Evolutionary conservation across 2,113 vertebrate genomes (phyloP), one percentile per base, ranked within the genome.

Genomic region (Nestor notabilis): DNA sequence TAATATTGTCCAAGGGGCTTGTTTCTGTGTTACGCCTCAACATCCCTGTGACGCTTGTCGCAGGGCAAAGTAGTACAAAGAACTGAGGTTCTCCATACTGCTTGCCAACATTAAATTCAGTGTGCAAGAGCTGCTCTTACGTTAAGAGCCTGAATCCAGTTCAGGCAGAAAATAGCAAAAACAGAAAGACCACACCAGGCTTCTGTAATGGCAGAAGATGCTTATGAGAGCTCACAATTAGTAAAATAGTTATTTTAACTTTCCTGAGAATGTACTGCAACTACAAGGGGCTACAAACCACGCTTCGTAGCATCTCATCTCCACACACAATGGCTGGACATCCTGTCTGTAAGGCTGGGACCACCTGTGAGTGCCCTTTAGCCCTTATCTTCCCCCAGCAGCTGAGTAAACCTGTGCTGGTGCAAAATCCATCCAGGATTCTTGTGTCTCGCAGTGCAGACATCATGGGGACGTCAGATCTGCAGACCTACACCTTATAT

Each of bases 321-420:
- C 50, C 56, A 61, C 2, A 12, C 41, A 17, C 4, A 60, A 76
- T 6, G 19, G 12, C 33, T 75, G 46, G 24, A 68, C 29, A 77
- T 50, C 33, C 27, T n/a, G 10, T 29, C n/a, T 35, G 37, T 24
- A 47, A 27, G 27, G 5, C 4, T 65, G 53, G 33, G 29, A 87
- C 0, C 2, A 47, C 33, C 37, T 63, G 12, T 0, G 2, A 19
- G 17, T 1, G 6, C 13, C 8, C 37, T n/a, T 15, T 1, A 68
- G 19, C 25, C 17, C 31, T 74, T 41, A 37, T 31, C 7, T 52
- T 5, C 18, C 17, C 24, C 18, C 4, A n/a, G 2, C 25, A 64
- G 39, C 69, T 70, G 55, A 8, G 10, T 69, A 33, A 83, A 16
- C 33, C 39, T 33, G 13, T 44, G 10, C 11, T 43, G 27, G 33